A percentile compares a stretch with the other conserved stretches of the same genome.
Conservation (phyloP, 2,888 invertebrate species). For the Tachina fera region DNA sequence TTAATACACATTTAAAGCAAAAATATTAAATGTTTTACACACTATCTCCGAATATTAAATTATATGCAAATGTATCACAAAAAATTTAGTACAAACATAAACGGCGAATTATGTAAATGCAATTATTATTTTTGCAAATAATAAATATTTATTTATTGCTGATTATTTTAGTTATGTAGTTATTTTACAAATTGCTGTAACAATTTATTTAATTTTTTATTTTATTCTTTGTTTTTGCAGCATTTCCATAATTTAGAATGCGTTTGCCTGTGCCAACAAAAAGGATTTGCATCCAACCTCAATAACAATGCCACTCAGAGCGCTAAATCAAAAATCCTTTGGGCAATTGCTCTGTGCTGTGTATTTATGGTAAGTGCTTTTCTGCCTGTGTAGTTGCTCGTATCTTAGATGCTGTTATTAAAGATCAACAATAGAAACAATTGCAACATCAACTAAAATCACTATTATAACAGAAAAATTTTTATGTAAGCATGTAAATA, state of each 20-base stretch:
- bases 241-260: slow-evolving; percentile 56
- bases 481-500: not conserved
- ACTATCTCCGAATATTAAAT: not conserved
- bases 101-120: slow-evolving; percentile 25
- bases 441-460: slow-evolving; percentile 7
- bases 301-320: slow-evolving; percentile 78
- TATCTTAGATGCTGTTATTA: slow-evolving; percentile 16
- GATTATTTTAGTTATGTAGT: slow-evolving; percentile 43
- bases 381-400: not conserved
- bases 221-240: slow-evolving; percentile 24
- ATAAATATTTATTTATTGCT: slow-evolving; percentile 41
- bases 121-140: slow-evolving; percentile 26
- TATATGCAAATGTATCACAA: not conserved
- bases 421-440: slow-evolving; percentile 41
- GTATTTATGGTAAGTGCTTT: slow-evolving; percentile 87
- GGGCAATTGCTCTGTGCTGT: slow-evolving; percentile 87
- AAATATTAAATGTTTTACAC: not conserved
- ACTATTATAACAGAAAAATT: not conserved
- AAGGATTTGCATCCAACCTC: slow-evolving; percentile 78
- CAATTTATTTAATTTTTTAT: not conserved
- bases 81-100: not conserved
- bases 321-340: slow-evolving; percentile 87
- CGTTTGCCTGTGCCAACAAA: slow-evolving; percentile 77
- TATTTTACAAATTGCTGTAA: slow-evolving; percentile 19
- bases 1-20: too few relatives aligned